Evolutionary conservation across 2,888 invertebrate species (phyloP).

Genomic region (Kuschelorhynchus macadamiae): DNA sequence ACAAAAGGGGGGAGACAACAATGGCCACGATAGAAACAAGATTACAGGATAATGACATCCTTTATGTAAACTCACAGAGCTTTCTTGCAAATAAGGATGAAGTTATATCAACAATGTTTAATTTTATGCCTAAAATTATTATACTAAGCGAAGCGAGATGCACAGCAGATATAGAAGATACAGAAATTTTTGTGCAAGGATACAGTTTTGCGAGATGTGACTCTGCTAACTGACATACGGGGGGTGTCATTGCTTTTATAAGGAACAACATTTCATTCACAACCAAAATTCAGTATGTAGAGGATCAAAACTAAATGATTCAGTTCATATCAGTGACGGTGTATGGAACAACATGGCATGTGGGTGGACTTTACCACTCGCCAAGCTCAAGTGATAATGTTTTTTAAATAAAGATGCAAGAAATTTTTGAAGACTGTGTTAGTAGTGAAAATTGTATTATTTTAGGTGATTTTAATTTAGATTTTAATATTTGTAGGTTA

Average conservation of each 20-base stretch:
- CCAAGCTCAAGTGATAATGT: too few relatives aligned
- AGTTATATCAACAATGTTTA: not conserved
- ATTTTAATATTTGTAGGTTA: too few relatives aligned
- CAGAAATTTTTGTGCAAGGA: constrained; percentile 2
- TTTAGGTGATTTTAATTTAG: too few relatives aligned
- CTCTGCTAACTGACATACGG: not conserved
- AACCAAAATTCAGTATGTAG: too few relatives aligned
- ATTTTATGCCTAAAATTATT: not conserved
- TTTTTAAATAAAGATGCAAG: too few relatives aligned
- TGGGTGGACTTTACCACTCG: too few relatives aligned
- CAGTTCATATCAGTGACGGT: too few relatives aligned
- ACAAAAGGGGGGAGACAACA: not conserved
- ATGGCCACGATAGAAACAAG: not conserved
- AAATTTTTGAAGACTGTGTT: too few relatives aligned
- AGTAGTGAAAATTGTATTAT: too few relatives aligned
- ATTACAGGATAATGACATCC: not conserved
- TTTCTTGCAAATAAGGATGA: not conserved
- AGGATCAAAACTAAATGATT: too few relatives aligned
- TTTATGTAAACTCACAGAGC: not conserved
- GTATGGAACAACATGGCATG: too few relatives aligned
- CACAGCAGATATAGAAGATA: not conserved
- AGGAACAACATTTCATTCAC: too few relatives aligned
- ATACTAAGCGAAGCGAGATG: constrained; percentile 2
- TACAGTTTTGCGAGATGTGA: not conserved
- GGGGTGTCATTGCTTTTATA: not conserved